Evolutionary conservation across 1,140 invertebrate genomes (phyloP).

Genomic region (Zaprionus kolodkinae): DNA sequence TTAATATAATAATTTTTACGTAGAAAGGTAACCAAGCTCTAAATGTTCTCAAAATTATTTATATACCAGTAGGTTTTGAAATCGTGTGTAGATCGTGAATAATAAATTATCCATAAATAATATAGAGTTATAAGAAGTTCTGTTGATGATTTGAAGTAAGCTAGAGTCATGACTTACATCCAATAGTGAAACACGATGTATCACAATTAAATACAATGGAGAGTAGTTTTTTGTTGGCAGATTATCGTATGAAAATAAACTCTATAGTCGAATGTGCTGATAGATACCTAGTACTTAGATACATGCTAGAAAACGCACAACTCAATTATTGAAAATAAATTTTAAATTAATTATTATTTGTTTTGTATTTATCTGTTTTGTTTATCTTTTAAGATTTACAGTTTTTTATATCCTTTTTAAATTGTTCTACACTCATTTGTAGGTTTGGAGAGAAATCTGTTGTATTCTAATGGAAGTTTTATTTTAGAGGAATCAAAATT

Average conservation of each 20-base stretch:
- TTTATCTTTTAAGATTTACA: not conserved
- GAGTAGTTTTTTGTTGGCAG: not conserved
- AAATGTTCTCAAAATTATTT: slow-evolving; percentile 11
- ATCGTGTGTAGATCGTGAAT: not conserved
- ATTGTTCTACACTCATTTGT: not conserved
- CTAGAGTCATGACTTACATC: not conserved
- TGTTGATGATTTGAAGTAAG: not conserved
- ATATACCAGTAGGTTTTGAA: slow-evolving; percentile 8
- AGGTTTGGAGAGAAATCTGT: not conserved
- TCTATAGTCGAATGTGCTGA: not conserved
- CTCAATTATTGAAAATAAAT: not conserved
- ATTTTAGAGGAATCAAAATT: not conserved
- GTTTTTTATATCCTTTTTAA: not conserved
- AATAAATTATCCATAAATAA: not conserved
- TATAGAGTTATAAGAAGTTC: not conserved
- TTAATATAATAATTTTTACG: not conserved
- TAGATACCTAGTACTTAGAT: not conserved
- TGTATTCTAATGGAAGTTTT: not conserved
- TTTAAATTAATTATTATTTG: not conserved
- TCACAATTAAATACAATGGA: not conserved
- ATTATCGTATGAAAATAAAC: not conserved
- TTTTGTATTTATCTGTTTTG: too few relatives aligned
- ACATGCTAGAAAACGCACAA: not conserved
- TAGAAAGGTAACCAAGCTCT: not conserved
- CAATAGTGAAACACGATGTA: not conserved